Base-by-base conservation (phyloP, 2,113 vertebrate species). In the Dryoscopus gambensis region DNA sequence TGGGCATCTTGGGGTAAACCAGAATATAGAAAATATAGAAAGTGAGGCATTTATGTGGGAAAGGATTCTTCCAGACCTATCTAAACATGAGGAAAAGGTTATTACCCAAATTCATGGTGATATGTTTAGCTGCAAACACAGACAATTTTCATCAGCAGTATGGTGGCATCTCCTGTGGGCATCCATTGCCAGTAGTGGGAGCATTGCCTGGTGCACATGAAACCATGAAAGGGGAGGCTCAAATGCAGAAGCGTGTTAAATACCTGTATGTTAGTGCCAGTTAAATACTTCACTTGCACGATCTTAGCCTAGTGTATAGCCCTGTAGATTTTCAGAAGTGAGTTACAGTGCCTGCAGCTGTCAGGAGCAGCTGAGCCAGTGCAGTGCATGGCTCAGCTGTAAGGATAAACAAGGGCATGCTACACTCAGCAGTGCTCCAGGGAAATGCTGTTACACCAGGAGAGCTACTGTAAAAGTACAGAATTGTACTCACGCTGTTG, bases 331-430 rank as follows among this genome's bases (percentile, higher is more conserved):
- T 59, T 57, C 79, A 84, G 24, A 77, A 78, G 64, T 19, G 69
- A 90, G 75, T 80, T 68, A 47, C 18, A 2, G 47, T n/a, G 75
- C 11, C 39, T 67, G 80, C 95, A 96, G 93, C 93, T 96, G 90
- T 78, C 79, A 30, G 80, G 70, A 97, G 75, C 94, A 93, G 90
- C 92, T 91, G 87, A 92, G 87, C 17, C 74, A 23, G 67, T 17
- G 70, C 50, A 68, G 69, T 12, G 21, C 9, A 11, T 24, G 52
- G 86, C 76, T 92, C 87, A 78, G 74, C 93, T 87, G 82, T 64
- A 62, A 71, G 89, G 78, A 75, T 90, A 71, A 87, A 87, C 47
- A 83, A 80, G 60, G 74, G 56, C 62, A 87, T 0, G 2, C 44
- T 37, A 19, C 80, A 39, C 33, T 86, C 63, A 68, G 75, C 70